Conservation (phyloP, 2,113 vertebrate species). For the Bubo bubo region DNA sequence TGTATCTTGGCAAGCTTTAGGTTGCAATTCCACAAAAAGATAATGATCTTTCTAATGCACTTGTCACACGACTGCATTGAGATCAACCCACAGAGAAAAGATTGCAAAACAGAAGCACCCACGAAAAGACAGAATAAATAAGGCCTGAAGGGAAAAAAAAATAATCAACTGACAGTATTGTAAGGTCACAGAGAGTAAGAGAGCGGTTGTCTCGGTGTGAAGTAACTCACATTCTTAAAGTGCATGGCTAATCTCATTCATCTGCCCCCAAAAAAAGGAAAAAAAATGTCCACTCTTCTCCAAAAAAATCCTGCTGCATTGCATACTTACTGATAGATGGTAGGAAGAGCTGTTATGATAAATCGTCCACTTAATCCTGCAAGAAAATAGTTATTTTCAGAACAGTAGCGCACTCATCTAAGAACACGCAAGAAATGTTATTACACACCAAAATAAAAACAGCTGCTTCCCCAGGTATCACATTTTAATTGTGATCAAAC, state of each 20-base stretch:
- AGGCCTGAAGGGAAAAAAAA: background rate
- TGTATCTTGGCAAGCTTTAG: background rate
- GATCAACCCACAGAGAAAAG: background rate
- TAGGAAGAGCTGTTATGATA: constrained; percentile 95
- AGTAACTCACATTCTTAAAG: background rate
- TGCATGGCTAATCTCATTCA: background rate
- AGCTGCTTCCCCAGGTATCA: background rate
- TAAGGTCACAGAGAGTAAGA: background rate
- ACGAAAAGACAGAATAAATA: background rate
- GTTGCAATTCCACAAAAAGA: background rate
- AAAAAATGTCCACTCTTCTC: background rate
- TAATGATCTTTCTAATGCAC: background rate
- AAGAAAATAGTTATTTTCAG: constrained; percentile 28
- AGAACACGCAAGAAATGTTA: background rate
- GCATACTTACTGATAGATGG: constrained; percentile 94
- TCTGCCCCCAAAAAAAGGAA: accelerated
- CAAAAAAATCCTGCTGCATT: background rate
- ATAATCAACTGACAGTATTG: background rate
- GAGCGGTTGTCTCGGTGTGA: background rate
- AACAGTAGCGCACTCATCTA: accelerated
- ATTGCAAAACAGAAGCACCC: constrained; percentile 18
- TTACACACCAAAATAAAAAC: background rate
- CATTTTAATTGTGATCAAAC: background rate
- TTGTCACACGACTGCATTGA: background rate
- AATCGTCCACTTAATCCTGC: constrained; percentile 93